phyloP scores from a whole-genome alignment of 2,888 invertebrate genomes.

The Marronus borbonicus region DNA sequence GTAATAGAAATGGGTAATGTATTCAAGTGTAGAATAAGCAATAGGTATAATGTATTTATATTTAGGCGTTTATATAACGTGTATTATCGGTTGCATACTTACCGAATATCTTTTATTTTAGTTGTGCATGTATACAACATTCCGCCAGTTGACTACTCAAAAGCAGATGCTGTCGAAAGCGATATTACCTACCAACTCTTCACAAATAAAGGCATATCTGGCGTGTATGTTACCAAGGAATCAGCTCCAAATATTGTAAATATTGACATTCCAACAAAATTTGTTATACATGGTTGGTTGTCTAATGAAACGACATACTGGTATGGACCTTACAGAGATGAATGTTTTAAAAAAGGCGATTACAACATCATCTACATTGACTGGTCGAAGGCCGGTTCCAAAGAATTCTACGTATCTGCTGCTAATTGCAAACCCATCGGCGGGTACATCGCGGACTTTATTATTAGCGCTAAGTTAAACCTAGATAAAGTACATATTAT shows the following conservation, averaged over 20 bases:
- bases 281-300: constrained; percentile 72
- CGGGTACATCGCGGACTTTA: constrained; percentile 67
- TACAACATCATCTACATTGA: constrained; percentile 71
- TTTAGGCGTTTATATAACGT: background rate
- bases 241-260: constrained; percentile 51
- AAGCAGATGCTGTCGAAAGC: constrained; percentile 57
- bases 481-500: constrained; percentile 68
- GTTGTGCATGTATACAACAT: constrained; percentile 39
- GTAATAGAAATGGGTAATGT: background rate
- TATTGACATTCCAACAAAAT: constrained; percentile 65
- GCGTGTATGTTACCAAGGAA: constrained; percentile 57
- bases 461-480: constrained; percentile 63
- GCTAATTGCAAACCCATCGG: constrained; percentile 70
- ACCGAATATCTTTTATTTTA: background rate
- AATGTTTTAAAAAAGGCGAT: constrained; percentile 66
- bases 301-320: constrained; percentile 68
- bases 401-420: constrained; percentile 65
- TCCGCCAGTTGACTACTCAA: constrained; percentile 60
- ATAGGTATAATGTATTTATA: background rate
- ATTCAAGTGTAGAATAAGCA: background rate
- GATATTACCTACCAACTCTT: constrained; percentile 60
- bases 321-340: constrained; percentile 66
- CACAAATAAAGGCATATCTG: constrained; percentile 52
- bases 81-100: background rate
- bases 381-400: constrained; percentile 65